Evolutionary conservation across 2,888 invertebrate genomes (phyloP).

Genomic region (Amitus sp.): DNA sequence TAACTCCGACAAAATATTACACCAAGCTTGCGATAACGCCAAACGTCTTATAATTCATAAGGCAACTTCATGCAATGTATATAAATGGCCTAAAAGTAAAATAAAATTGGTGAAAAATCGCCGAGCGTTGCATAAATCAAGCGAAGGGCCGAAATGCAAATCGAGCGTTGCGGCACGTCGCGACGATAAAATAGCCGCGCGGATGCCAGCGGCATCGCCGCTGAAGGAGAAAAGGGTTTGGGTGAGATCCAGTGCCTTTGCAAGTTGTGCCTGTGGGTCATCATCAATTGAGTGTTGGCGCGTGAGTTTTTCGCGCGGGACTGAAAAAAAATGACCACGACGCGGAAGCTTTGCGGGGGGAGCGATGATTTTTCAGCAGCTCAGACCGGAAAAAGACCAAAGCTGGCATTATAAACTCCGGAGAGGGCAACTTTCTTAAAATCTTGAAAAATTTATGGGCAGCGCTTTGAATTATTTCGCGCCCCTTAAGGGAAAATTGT

Average conservation of each 20-base stretch:
- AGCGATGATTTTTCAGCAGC: too few species aligned
- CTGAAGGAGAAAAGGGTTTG: constrained; percentile 6
- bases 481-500: too few species aligned
- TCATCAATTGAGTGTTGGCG: constrained; percentile 42
- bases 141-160: constrained; percentile 8
- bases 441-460: too few species aligned
- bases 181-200: constrained; percentile 17
- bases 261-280: constrained; percentile 21
- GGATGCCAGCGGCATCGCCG: constrained; percentile 4
- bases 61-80: neutral
- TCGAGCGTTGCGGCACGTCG: constrained; percentile 13
- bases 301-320: neutral
- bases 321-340: too few species aligned
- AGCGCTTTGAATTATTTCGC: too few species aligned
- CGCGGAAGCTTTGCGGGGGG: too few species aligned
- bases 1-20: constrained; percentile 21
- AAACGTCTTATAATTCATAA: neutral
- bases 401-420: too few species aligned
- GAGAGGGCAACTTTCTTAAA: too few species aligned
- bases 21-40: neutral
- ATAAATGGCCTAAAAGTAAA: constrained; percentile 5
- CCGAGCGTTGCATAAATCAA: neutral
- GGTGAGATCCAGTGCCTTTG: constrained; percentile 20
- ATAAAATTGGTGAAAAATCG: neutral
- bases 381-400: too few species aligned